A percentile compares a stretch with the other conserved stretches of the same genome.
Conservation (phyloP, 2,888 invertebrate species). For the Campopleginae sp. region DNA sequence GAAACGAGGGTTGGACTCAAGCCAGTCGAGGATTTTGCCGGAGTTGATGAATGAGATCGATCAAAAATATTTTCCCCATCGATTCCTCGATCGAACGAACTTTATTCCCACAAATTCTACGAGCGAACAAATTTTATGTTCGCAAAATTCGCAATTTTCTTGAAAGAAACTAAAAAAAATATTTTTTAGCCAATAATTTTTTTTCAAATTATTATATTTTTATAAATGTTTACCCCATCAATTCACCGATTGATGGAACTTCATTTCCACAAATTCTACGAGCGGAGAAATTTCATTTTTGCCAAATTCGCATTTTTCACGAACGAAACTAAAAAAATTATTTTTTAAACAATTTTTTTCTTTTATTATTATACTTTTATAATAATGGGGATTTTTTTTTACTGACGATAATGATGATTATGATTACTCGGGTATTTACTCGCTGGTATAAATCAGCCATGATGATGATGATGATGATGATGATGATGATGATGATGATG, state of each 20-base stretch:
- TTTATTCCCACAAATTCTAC: neutral
- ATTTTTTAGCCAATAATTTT: no score
- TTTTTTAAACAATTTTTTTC: no score
- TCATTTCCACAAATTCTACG: no score
- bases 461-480: constrained; percentile 73
- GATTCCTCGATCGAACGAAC: neutral
- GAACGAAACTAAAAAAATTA: no score
- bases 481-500: constrained; percentile 66
- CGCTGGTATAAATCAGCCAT: constrained; percentile 59
- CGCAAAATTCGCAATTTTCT: neutral
- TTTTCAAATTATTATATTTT: no score
- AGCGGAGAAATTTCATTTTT: no score
- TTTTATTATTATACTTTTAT: neutral
- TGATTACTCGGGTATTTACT: constrained; percentile 64
- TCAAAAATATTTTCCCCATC: constrained; percentile 4
- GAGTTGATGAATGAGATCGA: constrained; percentile 54
- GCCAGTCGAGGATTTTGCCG: constrained; percentile 74
- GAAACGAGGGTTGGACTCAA: constrained; percentile 75
- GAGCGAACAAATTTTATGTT: neutral
- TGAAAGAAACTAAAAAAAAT: neutral
- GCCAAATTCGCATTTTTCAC: no score
- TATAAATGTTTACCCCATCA: no score
- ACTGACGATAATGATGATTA: constrained; percentile 75
- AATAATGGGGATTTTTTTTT: constrained; percentile 22
- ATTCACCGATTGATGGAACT: no score